phyloP scores from a whole-genome alignment of 2,888 invertebrate species.

The Mimumesa dahlbomi region DNA sequence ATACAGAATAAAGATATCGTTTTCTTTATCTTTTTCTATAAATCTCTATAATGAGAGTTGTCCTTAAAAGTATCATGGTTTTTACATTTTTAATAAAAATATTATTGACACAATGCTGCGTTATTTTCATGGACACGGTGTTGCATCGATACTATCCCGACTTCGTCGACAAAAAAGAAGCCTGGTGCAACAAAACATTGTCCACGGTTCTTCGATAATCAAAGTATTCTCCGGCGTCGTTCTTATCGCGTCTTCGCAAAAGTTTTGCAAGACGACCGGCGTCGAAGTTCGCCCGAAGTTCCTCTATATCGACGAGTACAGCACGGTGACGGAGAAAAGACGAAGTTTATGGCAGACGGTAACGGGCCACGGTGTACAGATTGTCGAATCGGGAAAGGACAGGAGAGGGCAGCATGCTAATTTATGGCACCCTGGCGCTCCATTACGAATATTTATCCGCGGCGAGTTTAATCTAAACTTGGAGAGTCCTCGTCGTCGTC shows the following conservation, averaged over 20 bases:
- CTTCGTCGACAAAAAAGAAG: background rate
- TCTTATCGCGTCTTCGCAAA: slow-evolving; percentile 11
- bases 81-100: too few relatives aligned
- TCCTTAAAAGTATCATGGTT: too few relatives aligned
- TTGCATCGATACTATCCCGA: too few relatives aligned
- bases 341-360: slow-evolving; percentile 56
- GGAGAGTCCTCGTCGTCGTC: slow-evolving; percentile 72
- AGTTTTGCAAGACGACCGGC: slow-evolving; percentile 7
- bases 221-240: slow-evolving; percentile 1
- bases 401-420: slow-evolving; percentile 79
- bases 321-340: slow-evolving; percentile 48
- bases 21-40: too few relatives aligned
- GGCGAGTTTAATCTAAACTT: slow-evolving; percentile 81
- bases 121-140: too few relatives aligned
- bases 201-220: background rate
- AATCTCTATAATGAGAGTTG: too few relatives aligned
- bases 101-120: too few relatives aligned
- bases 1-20: too few relatives aligned
- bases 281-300: slow-evolving; percentile 42
- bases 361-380: slow-evolving; percentile 60
- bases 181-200: background rate
- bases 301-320: slow-evolving; percentile 47
- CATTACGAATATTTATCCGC: slow-evolving; percentile 81
- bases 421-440: slow-evolving; percentile 80
- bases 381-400: slow-evolving; percentile 71